Evolutionary conservation across 2,113 vertebrate species (phyloP).

Genomic region (Podarcis raffonei): DNA sequence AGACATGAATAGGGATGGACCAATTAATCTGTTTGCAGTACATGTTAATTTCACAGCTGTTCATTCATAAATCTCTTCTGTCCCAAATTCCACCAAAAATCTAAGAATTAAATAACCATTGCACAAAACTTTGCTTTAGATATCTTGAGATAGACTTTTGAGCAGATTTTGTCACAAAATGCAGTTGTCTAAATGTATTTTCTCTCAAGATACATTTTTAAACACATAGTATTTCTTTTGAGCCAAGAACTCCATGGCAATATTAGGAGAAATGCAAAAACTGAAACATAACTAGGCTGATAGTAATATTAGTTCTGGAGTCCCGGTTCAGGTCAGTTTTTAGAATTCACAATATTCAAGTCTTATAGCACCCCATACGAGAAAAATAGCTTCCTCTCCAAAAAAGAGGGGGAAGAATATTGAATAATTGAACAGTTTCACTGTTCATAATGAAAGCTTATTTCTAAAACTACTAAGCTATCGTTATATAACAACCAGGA

Average conservation of each 20-base stretch:
- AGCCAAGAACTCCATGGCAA: not conserved
- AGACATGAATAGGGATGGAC: not conserved
- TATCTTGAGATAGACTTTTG: too few species aligned
- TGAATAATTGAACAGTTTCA: slow-evolving; percentile 52
- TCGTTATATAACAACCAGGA: slow-evolving; percentile 53
- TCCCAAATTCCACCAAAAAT: too few species aligned
- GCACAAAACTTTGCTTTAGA: too few species aligned
- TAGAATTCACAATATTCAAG: not conserved
- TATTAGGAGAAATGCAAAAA: not conserved
- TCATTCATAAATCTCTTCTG: too few species aligned
- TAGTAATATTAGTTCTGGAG: not conserved
- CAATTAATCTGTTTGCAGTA: too few species aligned
- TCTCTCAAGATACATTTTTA: not conserved
- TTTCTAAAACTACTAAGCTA: slow-evolving; percentile 55
- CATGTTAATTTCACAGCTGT: too few species aligned
- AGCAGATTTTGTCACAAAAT: slow-evolving; percentile 6
- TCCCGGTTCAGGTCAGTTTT: not conserved
- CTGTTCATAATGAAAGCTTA: slow-evolving; percentile 40
- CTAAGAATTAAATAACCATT: too few species aligned
- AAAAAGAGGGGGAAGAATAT: not conserved
- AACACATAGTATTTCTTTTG: not conserved
- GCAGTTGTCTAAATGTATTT: not conserved
- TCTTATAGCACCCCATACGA: not conserved
- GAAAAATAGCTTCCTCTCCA: slow-evolving; percentile 15
- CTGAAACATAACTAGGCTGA: not conserved